Evolutionary conservation across 2,797 vertebrate genomes (phyloP).

Genomic region (Spatula clypeata): DNA sequence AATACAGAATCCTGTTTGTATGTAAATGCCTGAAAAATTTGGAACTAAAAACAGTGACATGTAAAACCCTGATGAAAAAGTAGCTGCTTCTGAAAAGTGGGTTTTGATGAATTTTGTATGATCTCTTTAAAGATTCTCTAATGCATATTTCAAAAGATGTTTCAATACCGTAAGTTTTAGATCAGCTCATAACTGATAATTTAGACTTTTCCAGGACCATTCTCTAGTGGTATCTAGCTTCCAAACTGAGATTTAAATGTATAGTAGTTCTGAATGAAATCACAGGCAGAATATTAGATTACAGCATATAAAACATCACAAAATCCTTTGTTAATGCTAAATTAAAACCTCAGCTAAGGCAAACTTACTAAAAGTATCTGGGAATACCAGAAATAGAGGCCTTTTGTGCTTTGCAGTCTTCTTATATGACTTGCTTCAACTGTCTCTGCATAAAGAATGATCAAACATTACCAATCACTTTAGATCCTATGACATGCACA

Average conservation of each 20-base stretch:
- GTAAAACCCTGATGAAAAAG: constrained; percentile 71
- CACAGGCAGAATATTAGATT: constrained; percentile 79
- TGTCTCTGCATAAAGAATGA: constrained; percentile 31
- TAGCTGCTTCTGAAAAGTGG: constrained; percentile 76
- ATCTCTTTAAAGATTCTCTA: constrained; percentile 80
- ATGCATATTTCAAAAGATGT: constrained; percentile 83
- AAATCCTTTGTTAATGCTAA: constrained; percentile 81
- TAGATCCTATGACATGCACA: constrained; percentile 12
- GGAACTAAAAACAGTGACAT: constrained; percentile 61
- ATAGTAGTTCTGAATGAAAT: constrained; percentile 77
- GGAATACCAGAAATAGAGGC: constrained; percentile 50
- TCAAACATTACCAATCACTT: constrained; percentile 59
- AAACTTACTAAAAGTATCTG: constrained; percentile 64
- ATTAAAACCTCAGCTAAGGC: constrained; percentile 71
- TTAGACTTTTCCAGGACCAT: constrained; percentile 75
- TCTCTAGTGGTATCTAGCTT: constrained; percentile 76
- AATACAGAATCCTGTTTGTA: constrained; percentile 58
- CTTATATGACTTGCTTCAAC: constrained; percentile 42
- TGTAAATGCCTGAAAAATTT: constrained; percentile 71
- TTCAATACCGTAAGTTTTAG: constrained; percentile 82
- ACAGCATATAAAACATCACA: constrained; percentile 75
- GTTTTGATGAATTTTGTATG: constrained; percentile 87
- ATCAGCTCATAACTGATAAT: constrained; percentile 78
- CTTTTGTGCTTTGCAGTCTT: constrained; percentile 25
- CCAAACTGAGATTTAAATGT: constrained; percentile 78